Evolutionary conservation across 2,888 invertebrate species (phyloP), one percentile per base, ranked within the genome.

Genomic region (Drosophila limbata): DNA sequence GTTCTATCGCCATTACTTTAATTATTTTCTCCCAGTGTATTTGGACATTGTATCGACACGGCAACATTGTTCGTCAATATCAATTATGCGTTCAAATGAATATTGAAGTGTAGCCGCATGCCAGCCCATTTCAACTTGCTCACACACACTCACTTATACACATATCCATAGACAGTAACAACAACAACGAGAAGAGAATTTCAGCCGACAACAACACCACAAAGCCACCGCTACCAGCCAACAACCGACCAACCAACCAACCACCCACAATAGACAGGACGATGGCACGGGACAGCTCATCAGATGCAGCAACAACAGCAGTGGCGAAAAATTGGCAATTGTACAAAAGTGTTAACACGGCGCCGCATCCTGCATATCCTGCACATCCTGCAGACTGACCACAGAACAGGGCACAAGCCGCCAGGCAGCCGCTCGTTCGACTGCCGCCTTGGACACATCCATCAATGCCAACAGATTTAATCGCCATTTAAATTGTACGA

Each of bases 391-490:
- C 79, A 79, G 86, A 71, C 82, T 79, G 84, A 84, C 87, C 84
- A 67, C 84, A 84, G 77, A 73, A 68, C 81, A 80, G 79, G 55
- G 61, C 15, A 56, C 68, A 25, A 40, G 33, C 65, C 19, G 55
- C 3, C 61, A 8, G 52, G 28, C 71, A 57, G 73, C 15, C 21
- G 25, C 25, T 25, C 25, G 25, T 25, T 25, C 69, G 48, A 35
- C 65, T 55, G 66, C 69, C 72, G 80, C 84, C 84, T 82, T 76
- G 84, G 78, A 84, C 84, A 85, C 89, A 90, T 90, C 88, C 88
- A 90, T 90, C 90, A 90, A 86, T 90, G 90, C 84, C 90, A 90
- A 77, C 83, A 80, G 88, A 89, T 90, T 90, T 90, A 90, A 90
- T 90, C 90, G 90, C 89, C 90, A 90, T 90, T 90, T 90, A 90